These are phyloP conservation scores for Recurvirostra avosetta DNA, from an alignment of 2,113 vertebrate genomes.

Conservation along the genomic window DNA sequence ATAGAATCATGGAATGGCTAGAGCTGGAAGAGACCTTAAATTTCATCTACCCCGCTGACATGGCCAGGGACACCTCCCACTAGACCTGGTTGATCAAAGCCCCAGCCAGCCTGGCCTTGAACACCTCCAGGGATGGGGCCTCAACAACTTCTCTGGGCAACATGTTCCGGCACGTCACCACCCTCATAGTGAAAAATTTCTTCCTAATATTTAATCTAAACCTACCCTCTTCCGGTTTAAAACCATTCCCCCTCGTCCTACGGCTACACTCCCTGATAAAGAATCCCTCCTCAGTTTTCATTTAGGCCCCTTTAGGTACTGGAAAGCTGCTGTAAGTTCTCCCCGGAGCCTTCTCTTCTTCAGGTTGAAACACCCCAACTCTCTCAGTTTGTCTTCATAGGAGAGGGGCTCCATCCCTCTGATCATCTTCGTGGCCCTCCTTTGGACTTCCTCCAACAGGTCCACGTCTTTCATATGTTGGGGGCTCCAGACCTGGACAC, in stretches of 20 bases:
- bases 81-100: not conserved
- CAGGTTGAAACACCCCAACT: not conserved
- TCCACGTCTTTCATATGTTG: not conserved
- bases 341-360: not conserved
- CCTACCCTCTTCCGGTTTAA: not conserved
- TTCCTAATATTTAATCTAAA: not conserved
- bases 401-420: not conserved
- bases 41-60: not conserved
- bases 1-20: not conserved
- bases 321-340: not conserved
- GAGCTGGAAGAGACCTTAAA: not conserved
- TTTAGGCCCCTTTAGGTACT: not conserved
- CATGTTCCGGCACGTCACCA: not conserved
- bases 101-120: not conserved
- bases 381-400: not conserved
- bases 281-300: not conserved
- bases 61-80: not conserved
- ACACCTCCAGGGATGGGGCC: not conserved
- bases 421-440: not conserved
- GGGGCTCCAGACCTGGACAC: not conserved
- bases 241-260: not conserved
- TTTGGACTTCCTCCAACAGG: not conserved
- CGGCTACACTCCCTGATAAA: not conserved
- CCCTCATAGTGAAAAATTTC: not conserved
- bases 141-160: not conserved